phyloP scores from a whole-genome alignment of 2,113 vertebrate genomes.

The Mellivora capensis region DNA sequence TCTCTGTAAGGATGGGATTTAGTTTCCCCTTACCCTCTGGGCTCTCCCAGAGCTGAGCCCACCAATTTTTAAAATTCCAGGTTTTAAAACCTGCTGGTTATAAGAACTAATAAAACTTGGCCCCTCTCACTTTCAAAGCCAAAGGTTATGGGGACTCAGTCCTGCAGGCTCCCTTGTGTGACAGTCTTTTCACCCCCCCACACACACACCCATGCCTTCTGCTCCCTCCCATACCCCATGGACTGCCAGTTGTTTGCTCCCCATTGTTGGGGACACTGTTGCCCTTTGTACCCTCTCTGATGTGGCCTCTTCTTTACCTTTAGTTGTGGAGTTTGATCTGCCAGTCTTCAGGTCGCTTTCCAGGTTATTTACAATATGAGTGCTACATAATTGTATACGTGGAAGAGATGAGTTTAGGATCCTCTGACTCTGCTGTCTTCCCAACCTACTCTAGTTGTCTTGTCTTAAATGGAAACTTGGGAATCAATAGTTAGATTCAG shows the following conservation, averaged over 20 bases:
- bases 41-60: background rate
- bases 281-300: background rate
- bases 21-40: background rate
- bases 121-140: background rate
- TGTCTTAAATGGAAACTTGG: background rate
- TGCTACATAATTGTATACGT: background rate
- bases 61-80: background rate
- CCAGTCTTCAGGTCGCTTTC: background rate
- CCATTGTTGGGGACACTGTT: background rate
- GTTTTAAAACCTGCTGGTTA: background rate
- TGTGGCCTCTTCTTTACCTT: background rate
- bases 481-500: background rate
- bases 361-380: background rate
- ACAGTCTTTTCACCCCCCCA: background rate
- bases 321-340: background rate
- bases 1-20: background rate
- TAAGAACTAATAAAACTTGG: background rate
- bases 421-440: background rate
- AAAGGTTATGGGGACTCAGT: background rate
- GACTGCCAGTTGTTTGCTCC: background rate
- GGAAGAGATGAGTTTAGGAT: background rate
- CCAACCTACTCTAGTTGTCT: background rate
- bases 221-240: background rate
- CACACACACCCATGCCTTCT: background rate
- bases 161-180: background rate